phyloP scores from a whole-genome alignment of 2,888 invertebrate genomes.

The Drosophila quinaria region DNA sequence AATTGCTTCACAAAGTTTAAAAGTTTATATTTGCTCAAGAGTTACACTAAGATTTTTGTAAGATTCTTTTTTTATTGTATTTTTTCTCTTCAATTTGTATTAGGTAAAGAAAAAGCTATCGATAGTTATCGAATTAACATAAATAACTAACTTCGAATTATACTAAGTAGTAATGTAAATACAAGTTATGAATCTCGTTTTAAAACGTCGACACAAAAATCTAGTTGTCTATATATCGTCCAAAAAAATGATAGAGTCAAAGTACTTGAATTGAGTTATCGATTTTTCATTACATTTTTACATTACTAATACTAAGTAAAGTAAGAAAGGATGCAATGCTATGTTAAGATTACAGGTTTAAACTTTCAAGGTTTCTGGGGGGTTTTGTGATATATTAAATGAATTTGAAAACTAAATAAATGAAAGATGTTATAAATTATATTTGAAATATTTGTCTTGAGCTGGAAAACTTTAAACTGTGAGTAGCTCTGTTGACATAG shows the following conservation, averaged over 20 bases:
- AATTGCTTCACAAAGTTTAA: neutral
- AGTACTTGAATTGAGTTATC: too few relatives aligned
- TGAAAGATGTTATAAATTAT: neutral
- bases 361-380: neutral
- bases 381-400: slow-evolving; percentile 7
- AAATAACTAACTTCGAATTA: neutral
- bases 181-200: too few relatives aligned
- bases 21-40: neutral
- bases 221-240: too few relatives aligned
- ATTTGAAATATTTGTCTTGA: neutral
- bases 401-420: slow-evolving; percentile 8
- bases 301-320: too few relatives aligned
- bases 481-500: too few relatives aligned
- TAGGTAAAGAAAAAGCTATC: too few relatives aligned
- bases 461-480: too few relatives aligned
- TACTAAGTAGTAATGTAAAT: neutral
- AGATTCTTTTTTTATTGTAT: neutral
- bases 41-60: neutral
- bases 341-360: neutral
- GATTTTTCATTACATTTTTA: too few relatives aligned
- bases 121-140: neutral
- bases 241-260: too few relatives aligned
- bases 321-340: neutral
- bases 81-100: too few relatives aligned
- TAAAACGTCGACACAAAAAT: too few relatives aligned